Base-by-base conservation (phyloP, 1,140 invertebrate species). In the Nymphalis io region DNA sequence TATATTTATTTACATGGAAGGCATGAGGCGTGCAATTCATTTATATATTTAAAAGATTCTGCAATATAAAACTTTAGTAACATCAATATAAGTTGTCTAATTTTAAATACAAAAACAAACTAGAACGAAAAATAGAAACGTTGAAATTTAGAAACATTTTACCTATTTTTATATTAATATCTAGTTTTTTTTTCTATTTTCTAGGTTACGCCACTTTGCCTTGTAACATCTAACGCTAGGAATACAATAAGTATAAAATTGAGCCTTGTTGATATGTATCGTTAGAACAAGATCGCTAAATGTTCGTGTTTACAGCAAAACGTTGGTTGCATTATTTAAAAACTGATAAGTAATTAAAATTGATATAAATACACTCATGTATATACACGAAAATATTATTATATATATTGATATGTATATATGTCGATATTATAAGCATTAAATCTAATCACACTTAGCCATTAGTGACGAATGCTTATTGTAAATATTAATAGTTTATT, bases 211-310 rank as follows among this genome's bases (percentile, higher is more conserved):
- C 79, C 72, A 74, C 76, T 84, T 87, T 88, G 78, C 79, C 78
- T 83, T 80, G 85, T 18, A 51, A 46, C 44, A 46, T 51, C 88
- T 88, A 86, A 85, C 74, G 74, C 87, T 88, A 90, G 74, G 80
- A 80, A 85, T 89, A 85, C 69, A 79, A 82, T 88, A 87, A 74
- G 84, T 90, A 90, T 73, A 90, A 90, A 88, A 90, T 90, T 90
- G 88, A 90, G 88, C 88, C 86, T 90, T 85, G 76, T 82, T 90
- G 88, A 90, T 90, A 90, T 90, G 88, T 88, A 80, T 85, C 82
- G 83, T 85, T 65, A 66, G 62, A 66, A 63, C 60, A 71, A 68
- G 60, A 57, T 75, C 42, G 57, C 20, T 48, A 53, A 51, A 51
- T 20, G 40, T 70, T 68, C 38, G 48, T 65, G 71, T 51, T 38